These are phyloP conservation scores for Lacerta agilis DNA, from an alignment of 2,797 vertebrate genomes.

Conservation along the genomic window DNA sequence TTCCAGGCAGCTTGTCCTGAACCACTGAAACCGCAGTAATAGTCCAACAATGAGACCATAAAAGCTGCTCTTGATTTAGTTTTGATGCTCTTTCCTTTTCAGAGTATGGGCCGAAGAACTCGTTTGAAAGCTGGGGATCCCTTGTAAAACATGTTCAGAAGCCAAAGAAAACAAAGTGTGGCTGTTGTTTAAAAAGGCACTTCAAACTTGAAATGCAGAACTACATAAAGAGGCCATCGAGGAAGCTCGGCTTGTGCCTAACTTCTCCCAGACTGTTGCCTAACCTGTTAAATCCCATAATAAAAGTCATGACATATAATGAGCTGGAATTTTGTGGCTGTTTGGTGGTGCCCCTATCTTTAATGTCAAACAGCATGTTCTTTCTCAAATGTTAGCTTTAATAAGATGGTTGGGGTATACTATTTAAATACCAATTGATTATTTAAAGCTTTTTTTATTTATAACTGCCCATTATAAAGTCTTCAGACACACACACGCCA, in stretches of 20 bases:
- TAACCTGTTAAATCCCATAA: constrained; percentile 60
- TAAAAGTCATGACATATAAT: constrained; percentile 69
- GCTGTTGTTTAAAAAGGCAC: constrained; percentile 58
- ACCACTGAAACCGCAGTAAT: constrained; percentile 39
- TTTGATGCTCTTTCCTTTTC: constrained; percentile 49
- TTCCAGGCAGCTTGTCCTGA: constrained; percentile 25
- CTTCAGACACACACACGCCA: constrained; percentile 31
- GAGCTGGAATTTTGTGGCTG: constrained; percentile 68
- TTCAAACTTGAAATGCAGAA: constrained; percentile 47
- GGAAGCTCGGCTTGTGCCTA: constrained; percentile 52
- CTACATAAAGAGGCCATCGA: constrained; percentile 56
- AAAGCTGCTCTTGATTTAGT: constrained; percentile 63
- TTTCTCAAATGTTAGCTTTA: constrained; percentile 66
- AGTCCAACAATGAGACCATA: constrained; percentile 50
- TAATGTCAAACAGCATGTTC: constrained; percentile 64
- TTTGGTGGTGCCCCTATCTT: constrained; percentile 48
- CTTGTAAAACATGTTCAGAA: constrained; percentile 17
- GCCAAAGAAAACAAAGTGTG: constrained; percentile 63
- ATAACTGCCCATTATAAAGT: constrained; percentile 67
- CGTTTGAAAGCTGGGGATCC: neutral
- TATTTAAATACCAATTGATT: constrained; percentile 75
- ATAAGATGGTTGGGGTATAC: constrained; percentile 72
- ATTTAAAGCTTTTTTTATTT: constrained; percentile 72
- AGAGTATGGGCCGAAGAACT: constrained; percentile 51
- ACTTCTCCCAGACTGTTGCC: constrained; percentile 55